Conservation (phyloP, 2,797 vertebrate species). For the Halcyon smyrnensis region DNA sequence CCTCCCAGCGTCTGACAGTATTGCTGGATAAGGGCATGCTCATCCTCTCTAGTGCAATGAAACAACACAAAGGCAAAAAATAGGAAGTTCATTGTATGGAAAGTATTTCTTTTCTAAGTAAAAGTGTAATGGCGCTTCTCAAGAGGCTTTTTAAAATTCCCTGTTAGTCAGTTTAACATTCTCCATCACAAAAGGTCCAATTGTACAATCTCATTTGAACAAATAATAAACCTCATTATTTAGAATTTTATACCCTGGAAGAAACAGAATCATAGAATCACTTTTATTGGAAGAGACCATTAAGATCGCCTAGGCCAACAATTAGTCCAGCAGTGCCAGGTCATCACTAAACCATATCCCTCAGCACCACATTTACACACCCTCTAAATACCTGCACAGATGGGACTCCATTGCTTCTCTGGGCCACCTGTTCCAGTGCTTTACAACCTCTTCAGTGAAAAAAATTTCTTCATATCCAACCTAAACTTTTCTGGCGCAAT, state of each 20-base stretch:
- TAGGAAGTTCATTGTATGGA: background rate
- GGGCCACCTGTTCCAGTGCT: background rate
- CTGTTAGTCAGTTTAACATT: background rate
- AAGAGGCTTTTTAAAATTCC: background rate
- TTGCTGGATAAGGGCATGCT: slow-evolving; percentile 95
- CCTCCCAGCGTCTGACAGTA: slow-evolving; percentile 96
- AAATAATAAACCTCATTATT: background rate
- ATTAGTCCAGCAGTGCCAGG: too few species aligned
- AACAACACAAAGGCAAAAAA: background rate
- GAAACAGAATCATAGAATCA: background rate
- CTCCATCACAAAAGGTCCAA: background rate
- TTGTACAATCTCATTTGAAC: background rate
- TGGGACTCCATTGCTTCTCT: background rate
- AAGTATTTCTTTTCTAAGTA: background rate
- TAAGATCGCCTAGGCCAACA: too few species aligned
- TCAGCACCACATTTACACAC: background rate
- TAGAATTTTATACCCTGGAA: background rate
- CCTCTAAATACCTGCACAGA: background rate
- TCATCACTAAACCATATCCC: background rate
- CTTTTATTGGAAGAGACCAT: background rate
- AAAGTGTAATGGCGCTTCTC: background rate
- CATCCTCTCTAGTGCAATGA: slow-evolving; percentile 87
- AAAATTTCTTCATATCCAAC: background rate
- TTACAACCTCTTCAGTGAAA: background rate
- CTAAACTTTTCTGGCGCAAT: background rate